These are phyloP conservation scores for Mus spretus DNA, from an alignment of 2,797 vertebrate genomes.

Conservation along the genomic window DNA sequence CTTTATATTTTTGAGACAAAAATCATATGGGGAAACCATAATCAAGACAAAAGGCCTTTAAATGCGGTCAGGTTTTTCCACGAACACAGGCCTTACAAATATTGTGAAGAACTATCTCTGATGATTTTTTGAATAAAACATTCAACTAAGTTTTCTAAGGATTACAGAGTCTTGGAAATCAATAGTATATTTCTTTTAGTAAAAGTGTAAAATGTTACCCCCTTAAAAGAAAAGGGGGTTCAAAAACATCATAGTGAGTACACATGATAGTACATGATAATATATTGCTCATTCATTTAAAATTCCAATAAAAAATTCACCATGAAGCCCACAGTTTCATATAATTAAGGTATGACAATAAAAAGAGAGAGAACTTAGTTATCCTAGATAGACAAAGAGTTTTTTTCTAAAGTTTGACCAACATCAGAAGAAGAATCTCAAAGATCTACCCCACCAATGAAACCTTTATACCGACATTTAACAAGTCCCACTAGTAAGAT, in stretches of 20 bases:
- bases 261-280: not conserved
- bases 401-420: slow-evolving; percentile 40
- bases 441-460: not conserved
- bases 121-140: slow-evolving; percentile 40
- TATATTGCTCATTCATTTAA: not conserved
- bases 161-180: not conserved
- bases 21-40: slow-evolving; percentile 54
- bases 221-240: not conserved
- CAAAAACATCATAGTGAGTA: not conserved
- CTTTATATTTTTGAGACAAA: slow-evolving; percentile 57
- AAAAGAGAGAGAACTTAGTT: not conserved
- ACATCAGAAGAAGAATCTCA: not conserved
- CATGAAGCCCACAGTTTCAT: not conserved
- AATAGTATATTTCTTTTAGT: not conserved
- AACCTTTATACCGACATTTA: not conserved
- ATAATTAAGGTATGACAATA: not conserved
- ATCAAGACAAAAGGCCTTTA: slow-evolving; percentile 49
- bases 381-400: not conserved
- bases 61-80: slow-evolving; percentile 9
- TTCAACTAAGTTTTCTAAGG: slow-evolving; percentile 35
- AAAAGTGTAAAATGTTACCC: slow-evolving; percentile 49
- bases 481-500: not conserved
- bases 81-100: slow-evolving; percentile 5
- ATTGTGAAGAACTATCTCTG: slow-evolving; percentile 22
- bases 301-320: not conserved